phyloP scores from a whole-genome alignment of 2,888 invertebrate genomes.

The Drosophila maculinotata region DNA sequence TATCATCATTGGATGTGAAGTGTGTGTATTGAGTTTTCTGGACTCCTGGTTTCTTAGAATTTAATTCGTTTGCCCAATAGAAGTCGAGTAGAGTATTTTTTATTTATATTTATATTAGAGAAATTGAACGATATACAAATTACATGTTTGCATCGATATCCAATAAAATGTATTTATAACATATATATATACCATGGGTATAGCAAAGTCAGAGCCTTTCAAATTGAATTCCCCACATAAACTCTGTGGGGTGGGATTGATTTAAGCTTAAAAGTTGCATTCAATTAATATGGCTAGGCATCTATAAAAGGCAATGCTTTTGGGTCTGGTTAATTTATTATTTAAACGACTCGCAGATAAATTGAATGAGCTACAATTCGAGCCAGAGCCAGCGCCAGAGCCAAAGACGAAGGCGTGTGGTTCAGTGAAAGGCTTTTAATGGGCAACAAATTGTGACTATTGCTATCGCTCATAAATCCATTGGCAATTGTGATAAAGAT shows the following conservation, averaged over 20 bases:
- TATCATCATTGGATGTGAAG: no score
- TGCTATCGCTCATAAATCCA: conserved; percentile 50
- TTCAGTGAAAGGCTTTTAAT: conserved; percentile 45
- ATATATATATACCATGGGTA: neutral
- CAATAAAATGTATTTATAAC: no score
- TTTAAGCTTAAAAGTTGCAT: conserved; percentile 14
- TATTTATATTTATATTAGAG: no score
- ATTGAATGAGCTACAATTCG: conserved; percentile 20
- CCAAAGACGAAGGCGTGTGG: conserved; percentile 9
- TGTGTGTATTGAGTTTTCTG: neutral
- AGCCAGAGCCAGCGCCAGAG: neutral
- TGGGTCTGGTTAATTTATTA: conserved; percentile 27
- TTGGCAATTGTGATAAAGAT: conserved; percentile 58
- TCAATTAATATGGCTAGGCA: conserved; percentile 33
- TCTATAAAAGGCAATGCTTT: conserved; percentile 5
- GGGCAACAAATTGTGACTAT: conserved; percentile 31
- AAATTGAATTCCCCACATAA: neutral
- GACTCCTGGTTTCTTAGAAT: no score
- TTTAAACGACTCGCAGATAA: conserved; percentile 42
- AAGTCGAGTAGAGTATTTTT: no score
- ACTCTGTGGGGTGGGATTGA: neutral
- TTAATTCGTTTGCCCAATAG: no score
- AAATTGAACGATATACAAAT: no score
- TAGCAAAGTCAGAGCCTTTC: neutral
- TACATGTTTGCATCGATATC: no score